Base-by-base conservation (phyloP, 2,797 vertebrate genomes). In the Aldrovandia affinis region DNA sequence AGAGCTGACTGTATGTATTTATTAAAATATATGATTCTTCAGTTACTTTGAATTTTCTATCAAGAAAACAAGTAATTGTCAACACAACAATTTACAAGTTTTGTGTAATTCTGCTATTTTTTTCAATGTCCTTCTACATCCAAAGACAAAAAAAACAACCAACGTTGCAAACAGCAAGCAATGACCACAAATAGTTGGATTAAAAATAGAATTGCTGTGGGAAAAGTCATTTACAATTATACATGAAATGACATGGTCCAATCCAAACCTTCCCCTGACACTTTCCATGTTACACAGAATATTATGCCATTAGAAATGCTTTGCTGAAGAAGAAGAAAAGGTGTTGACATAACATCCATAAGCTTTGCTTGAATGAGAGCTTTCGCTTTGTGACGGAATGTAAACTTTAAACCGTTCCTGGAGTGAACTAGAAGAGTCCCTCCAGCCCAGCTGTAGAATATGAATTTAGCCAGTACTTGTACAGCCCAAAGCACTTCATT, bases 1-100 rank as follows among this genome's bases (percentile, higher is more conserved):
- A 83, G 50, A 44, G 73, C 22, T 57, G 73, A 78, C 82, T 55
- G n/a, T 20, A 78, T 77, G 39, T n/a, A 52, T 20, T 83, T n/a
- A 52, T 20, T 83, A 78, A 83, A 75, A 78, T 52, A 78, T 30
- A 77, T 36, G 75, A 20, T 52, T 57, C n/a, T 52, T 36, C 50
- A 82, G 44, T 14, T 28, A 22, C 47, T 6, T 12, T 6, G 47
- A 50, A 50, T 50, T 50, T 50, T 50, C 47, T 50, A 50, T 50
- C 47, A 50, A 50, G 47, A 50, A 50, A 50, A 50, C 6, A 50
- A 12, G 47, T 12, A 2, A 12, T 50, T 50, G 47, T 50, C 12
- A 50, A 12, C 47, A 50, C 12, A 50, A 50, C 12, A 0, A 6
- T 50, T 50, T 57, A 57, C 2, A 20, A 20, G 2, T 57, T 20